phyloP scores from a whole-genome alignment of 2,888 invertebrate species.

The Archaeoteleia sp. region DNA sequence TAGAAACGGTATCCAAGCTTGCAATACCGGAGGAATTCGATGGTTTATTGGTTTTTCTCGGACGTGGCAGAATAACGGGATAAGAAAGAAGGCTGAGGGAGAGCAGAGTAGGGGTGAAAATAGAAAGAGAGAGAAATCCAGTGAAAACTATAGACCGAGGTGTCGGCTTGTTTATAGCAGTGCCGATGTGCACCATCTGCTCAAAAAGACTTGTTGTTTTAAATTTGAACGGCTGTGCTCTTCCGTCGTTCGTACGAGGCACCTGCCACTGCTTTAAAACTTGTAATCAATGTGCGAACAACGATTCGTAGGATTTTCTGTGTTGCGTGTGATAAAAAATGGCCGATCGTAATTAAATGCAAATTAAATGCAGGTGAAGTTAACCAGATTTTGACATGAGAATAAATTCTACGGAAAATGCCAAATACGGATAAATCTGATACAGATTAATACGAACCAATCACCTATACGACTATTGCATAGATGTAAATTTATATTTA shows the following conservation, averaged over 20 bases:
- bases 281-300: conserved; percentile 18
- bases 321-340: conserved; percentile 14
- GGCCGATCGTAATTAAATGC: conserved; percentile 14
- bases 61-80: conserved; percentile 64
- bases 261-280: conserved; percentile 51
- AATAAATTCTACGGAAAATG: not conserved
- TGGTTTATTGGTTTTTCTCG: conserved; percentile 73
- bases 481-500: too few relatives aligned
- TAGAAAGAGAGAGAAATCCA: conserved; percentile 25
- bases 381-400: too few relatives aligned
- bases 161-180: conserved; percentile 70
- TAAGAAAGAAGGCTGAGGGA: conserved; percentile 44
- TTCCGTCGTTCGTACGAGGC: conserved; percentile 45
- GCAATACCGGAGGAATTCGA: conserved; percentile 72
- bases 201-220: conserved; percentile 69
- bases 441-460: too few relatives aligned
- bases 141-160: conserved; percentile 63
- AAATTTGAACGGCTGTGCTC: conserved; percentile 63
- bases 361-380: conserved; percentile 15
- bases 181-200: conserved; percentile 70
- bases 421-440: too few relatives aligned
- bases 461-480: too few relatives aligned
- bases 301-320: conserved; percentile 27
- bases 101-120: conserved; percentile 27
- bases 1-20: conserved; percentile 61